A percentile compares a stretch with the other conserved stretches of the same genome.
These are phyloP conservation scores for Schizopygopsis pylzovi DNA, from an alignment of 2,797 vertebrate genomes.

Conservation along the genomic window DNA sequence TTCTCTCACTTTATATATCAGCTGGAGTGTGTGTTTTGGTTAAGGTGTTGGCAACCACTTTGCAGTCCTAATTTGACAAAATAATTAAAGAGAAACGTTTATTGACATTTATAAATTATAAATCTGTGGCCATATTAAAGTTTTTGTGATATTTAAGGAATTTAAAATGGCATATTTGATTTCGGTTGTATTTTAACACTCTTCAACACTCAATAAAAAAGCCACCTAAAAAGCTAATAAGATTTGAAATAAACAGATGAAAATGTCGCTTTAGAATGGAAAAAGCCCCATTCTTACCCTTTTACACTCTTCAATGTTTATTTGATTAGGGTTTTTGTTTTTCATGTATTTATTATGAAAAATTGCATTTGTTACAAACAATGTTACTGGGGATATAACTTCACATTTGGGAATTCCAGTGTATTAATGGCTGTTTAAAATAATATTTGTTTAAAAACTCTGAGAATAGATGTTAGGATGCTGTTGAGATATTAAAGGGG, in stretches of 20 bases:
- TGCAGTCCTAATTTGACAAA: not conserved
- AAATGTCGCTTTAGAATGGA: not conserved
- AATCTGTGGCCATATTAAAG: not conserved
- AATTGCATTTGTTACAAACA: constrained; percentile 28
- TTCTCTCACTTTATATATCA: not conserved
- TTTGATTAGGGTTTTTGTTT: not conserved
- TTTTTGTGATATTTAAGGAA: not conserved
- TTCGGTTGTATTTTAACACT: not conserved
- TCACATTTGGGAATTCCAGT: not conserved
- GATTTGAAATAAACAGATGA: not conserved
- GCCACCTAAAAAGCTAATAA: not conserved
- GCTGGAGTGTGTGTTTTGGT: not conserved
- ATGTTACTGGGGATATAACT: constrained; percentile 8
- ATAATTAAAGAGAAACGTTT: not conserved
- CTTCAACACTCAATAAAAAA: no score
- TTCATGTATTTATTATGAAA: constrained; percentile 23
- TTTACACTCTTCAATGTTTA: not conserved
- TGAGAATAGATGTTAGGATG: not conserved
- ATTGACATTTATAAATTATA: not conserved
- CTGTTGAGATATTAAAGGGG: not conserved
- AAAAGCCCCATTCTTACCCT: not conserved
- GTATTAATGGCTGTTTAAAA: not conserved
- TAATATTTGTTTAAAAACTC: not conserved
- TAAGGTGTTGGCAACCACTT: not conserved
- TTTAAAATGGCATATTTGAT: not conserved